Evolutionary conservation across 2,797 vertebrate species (phyloP).

Genomic region (Gymnoscopelus braueri): DNA sequence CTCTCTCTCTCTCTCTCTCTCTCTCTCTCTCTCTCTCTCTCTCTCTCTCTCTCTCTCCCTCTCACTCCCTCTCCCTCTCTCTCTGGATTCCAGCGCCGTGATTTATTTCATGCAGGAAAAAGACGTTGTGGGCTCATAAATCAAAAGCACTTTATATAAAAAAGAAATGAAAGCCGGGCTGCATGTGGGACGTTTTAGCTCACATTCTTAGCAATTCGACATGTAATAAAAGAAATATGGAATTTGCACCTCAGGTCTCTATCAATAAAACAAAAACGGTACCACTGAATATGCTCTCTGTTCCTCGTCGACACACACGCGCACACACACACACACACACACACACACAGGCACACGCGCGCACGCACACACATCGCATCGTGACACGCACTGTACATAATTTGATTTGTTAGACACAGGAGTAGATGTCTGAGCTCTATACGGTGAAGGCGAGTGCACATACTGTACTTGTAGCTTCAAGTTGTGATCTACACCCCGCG

Average conservation of each 20-base stretch:
- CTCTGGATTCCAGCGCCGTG: constrained; percentile 63
- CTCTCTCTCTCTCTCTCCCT: background rate
- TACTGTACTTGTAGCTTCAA: constrained; percentile 43
- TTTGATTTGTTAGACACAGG: constrained; percentile 70
- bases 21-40: constrained; percentile 20
- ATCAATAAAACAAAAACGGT: constrained; percentile 72
- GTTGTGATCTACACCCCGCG: constrained; percentile 62
- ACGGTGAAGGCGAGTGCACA: constrained; percentile 25
- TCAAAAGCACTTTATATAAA: constrained; percentile 79
- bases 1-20: constrained; percentile 9
- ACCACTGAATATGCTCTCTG: constrained; percentile 54
- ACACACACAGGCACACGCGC: background rate
- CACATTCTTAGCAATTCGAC: constrained; percentile 74
- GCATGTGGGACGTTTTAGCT: constrained; percentile 78
- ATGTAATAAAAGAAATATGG: constrained; percentile 75
- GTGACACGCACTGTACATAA: constrained; percentile 42
- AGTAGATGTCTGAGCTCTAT: constrained; percentile 48
- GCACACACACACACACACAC: background rate
- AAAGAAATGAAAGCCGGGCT: constrained; percentile 71
- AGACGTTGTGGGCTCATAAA: constrained; percentile 76
- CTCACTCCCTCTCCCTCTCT: constrained; percentile 15
- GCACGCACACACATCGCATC: background rate
- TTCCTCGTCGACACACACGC: constrained; percentile 36
- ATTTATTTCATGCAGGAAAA: constrained; percentile 78
- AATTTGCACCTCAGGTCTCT: constrained; percentile 75